phyloP scores from a whole-genome alignment of 2,797 vertebrate species.

The Anguilla pacifica region DNA sequence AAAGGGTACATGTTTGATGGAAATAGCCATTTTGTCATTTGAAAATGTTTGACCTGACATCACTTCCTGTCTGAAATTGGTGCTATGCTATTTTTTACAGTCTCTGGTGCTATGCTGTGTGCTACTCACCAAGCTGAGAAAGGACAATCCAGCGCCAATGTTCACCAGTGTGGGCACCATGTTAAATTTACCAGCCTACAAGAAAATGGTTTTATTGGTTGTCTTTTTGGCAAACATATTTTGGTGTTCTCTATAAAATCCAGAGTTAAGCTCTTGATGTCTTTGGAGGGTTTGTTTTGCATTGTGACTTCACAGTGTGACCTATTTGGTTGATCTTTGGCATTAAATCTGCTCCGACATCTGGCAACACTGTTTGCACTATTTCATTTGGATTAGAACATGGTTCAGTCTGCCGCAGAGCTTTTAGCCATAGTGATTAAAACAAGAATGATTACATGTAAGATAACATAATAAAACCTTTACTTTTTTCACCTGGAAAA shows the following conservation, averaged over 20 bases:
- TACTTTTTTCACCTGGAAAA: neutral
- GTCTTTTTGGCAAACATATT: neutral
- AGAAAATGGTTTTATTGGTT: neutral
- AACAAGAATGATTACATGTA: neutral
- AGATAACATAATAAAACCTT: neutral
- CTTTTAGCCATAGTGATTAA: constrained; percentile 9
- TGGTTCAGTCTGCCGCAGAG: neutral
- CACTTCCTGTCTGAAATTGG: neutral
- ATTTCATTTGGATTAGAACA: neutral
- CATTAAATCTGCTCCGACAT: constrained; percentile 6
- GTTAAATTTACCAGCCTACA: constrained; percentile 79
- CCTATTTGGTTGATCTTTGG: constrained; percentile 15
- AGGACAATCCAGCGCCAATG: constrained; percentile 79
- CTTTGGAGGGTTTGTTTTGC: neutral
- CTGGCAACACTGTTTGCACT: constrained; percentile 8
- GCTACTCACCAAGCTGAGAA: constrained; percentile 81
- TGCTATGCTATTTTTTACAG: too few relatives aligned
- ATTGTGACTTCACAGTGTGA: neutral
- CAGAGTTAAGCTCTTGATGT: neutral
- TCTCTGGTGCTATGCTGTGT: too few relatives aligned
- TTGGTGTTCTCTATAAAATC: neutral
- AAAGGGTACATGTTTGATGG: neutral
- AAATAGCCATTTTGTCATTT: neutral
- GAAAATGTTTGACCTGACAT: neutral
- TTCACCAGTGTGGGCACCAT: constrained; percentile 83